Evolutionary conservation across 1,140 invertebrate species (phyloP).

Genomic region (fruit fly (Drosophila melanogaster)): Release_6_plus_ISO1_MT NT_037436.4:3280501-3281000

Average conservation of each 20-base stretch:
- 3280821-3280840: slow-evolving; percentile 25
- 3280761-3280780: slow-evolving; percentile 15
- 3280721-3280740: slow-evolving; percentile 42
- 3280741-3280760: neutral
- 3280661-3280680: slow-evolving; percentile 1
- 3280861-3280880: slow-evolving; percentile 68
- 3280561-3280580: slow-evolving; percentile 65
- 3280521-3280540: neutral
- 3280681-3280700: slow-evolving; percentile 18
- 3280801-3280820: slow-evolving; percentile 26
- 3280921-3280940: slow-evolving; percentile 60
- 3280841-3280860: slow-evolving; percentile 51
- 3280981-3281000: slow-evolving; percentile 26
- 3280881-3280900: slow-evolving; percentile 81
- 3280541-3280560: neutral
- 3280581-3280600: slow-evolving; percentile 43
- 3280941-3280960: slow-evolving; percentile 55
- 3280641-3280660: slow-evolving; percentile 42
- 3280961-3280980: slow-evolving; percentile 35
- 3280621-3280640: slow-evolving; percentile 53
- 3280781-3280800: slow-evolving; percentile 22
- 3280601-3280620: slow-evolving; percentile 44
- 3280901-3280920: slow-evolving; percentile 66
- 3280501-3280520: slow-evolving; percentile 6
- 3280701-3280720: slow-evolving; percentile 68